Evolutionary conservation across 2,797 vertebrate genomes (phyloP).

Genomic region (Yasuhikotakia modesta): DNA sequence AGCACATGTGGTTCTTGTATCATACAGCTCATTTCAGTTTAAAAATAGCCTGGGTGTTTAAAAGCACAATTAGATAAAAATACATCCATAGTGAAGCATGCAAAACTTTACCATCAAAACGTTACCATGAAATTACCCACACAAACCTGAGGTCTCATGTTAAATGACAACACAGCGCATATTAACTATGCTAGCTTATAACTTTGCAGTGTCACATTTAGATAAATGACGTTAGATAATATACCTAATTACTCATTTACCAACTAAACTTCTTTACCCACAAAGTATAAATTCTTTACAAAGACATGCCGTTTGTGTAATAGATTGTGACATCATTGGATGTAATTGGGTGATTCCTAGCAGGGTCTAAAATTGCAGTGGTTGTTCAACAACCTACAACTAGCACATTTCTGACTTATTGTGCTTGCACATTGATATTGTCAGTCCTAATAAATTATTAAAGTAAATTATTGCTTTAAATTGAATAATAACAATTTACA

Average conservation of each 20-base stretch:
- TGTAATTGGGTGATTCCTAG: not conserved
- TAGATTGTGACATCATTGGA: not conserved
- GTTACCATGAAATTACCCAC: not conserved
- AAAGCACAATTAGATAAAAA: conserved; percentile 4
- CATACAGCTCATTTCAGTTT: conserved; percentile 8
- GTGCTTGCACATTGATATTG: too few relatives aligned
- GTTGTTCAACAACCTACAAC: not conserved
- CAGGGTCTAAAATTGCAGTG: not conserved
- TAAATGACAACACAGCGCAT: not conserved
- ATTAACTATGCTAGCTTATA: not conserved
- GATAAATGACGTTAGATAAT: too few relatives aligned
- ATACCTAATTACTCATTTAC: not conserved
- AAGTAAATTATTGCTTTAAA: too few relatives aligned
- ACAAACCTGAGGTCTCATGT: not conserved
- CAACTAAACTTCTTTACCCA: not conserved
- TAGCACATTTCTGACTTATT: too few relatives aligned
- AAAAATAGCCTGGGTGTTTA: conserved; percentile 46
- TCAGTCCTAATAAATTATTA: too few relatives aligned
- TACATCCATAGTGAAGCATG: too few relatives aligned
- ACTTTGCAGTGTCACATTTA: too few relatives aligned
- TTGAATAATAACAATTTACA: too few relatives aligned
- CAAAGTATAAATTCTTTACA: too few relatives aligned
- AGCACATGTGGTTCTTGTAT: not conserved
- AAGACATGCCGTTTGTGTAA: not conserved
- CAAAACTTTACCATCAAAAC: too few relatives aligned